These are phyloP conservation scores for Thera britannica DNA, from an alignment of 2,888 invertebrate species.

Conservation along the genomic window DNA sequence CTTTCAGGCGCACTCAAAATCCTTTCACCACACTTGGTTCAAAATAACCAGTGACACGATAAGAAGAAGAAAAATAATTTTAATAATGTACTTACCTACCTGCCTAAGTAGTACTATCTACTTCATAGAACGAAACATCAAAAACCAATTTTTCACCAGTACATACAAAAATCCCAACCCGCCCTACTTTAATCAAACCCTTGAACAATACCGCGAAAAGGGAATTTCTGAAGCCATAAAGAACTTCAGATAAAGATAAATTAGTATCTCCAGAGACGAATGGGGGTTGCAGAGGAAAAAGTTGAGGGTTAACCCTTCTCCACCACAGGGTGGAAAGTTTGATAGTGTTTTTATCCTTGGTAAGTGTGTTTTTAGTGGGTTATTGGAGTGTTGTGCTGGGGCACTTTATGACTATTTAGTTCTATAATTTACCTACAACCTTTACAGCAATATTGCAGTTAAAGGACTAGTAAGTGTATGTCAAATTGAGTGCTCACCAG, in stretches of 20 bases:
- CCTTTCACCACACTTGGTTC: too few relatives aligned
- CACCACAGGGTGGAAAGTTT: conserved; percentile 64
- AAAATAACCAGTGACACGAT: too few relatives aligned
- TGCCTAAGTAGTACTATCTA: too few relatives aligned
- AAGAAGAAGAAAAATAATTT: too few relatives aligned
- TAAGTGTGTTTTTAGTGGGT: conserved; percentile 20
- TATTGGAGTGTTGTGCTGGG: conserved; percentile 1
- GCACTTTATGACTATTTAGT: too few relatives aligned
- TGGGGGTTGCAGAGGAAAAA: conserved; percentile 74
- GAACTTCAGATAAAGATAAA: conserved; percentile 77
- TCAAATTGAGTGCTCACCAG: too few relatives aligned
- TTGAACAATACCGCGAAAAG: conserved; percentile 70
- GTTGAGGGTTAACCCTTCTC: conserved; percentile 79
- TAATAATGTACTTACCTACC: too few relatives aligned
- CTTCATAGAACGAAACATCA: neutral
- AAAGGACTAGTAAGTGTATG: too few relatives aligned
- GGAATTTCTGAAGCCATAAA: conserved; percentile 70
- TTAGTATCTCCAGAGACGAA: conserved; percentile 77
- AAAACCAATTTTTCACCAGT: conserved; percentile 8
- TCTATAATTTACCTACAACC: too few relatives aligned
- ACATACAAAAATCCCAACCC: conserved; percentile 39
- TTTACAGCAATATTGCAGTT: too few relatives aligned
- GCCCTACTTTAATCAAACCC: conserved; percentile 61
- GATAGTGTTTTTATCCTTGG: conserved; percentile 66
- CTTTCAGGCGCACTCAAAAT: too few relatives aligned